These are phyloP conservation scores for Varecia variegata DNA, from an alignment of 2,797 vertebrate genomes.

Conservation along the genomic window DNA sequence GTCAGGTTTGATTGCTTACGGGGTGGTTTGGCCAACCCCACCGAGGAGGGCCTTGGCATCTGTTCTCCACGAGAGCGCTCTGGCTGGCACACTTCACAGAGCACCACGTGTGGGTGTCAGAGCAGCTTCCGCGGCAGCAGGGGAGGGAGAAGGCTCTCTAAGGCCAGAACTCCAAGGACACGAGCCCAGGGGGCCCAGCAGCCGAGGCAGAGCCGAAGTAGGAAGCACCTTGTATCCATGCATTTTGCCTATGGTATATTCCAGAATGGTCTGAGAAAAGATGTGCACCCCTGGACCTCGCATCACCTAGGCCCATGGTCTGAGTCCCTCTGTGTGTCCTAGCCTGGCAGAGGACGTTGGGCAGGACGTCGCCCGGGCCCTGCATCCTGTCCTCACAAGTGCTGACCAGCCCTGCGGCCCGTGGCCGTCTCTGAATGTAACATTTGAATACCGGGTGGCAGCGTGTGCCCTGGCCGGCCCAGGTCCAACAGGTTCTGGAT, in stretches of 20 bases:
- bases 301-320: fast-evolving
- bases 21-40: background rate
- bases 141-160: background rate
- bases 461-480: background rate
- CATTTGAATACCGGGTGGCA: background rate
- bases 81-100: background rate
- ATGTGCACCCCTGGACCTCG: background rate
- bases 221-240: background rate
- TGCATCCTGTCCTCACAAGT: fast-evolving
- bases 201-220: fast-evolving
- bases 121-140: background rate
- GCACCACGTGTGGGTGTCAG: fast-evolving
- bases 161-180: background rate
- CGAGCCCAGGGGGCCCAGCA: background rate
- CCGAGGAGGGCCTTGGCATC: fast-evolving
- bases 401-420: background rate
- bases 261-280: background rate
- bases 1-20: background rate
- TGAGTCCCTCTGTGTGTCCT: fast-evolving
- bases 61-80: background rate
- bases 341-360: background rate
- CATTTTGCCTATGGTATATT: fast-evolving
- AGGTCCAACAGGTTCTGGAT: background rate
- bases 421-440: background rate
- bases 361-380: background rate